phyloP scores from a whole-genome alignment of 2,113 vertebrate genomes.

The Propithecus coquereli region DNA sequence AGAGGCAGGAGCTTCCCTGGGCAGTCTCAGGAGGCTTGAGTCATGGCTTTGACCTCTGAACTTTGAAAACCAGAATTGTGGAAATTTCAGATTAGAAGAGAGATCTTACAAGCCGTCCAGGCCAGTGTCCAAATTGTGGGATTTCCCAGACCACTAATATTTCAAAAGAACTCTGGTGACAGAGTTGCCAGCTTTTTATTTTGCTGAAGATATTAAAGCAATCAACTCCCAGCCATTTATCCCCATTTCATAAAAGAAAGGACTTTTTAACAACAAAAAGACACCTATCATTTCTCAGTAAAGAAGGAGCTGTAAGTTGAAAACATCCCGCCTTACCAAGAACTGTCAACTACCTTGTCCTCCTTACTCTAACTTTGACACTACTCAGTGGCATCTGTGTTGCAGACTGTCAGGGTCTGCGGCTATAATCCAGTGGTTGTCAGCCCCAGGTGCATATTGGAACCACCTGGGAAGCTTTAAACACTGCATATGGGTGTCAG shows the following conservation, averaged over 20 bases:
- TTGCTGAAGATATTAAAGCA: not conserved
- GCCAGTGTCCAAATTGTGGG: not conserved
- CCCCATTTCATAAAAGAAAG: constrained; percentile 1
- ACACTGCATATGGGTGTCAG: not conserved
- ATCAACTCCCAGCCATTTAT: not conserved
- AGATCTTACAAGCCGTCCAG: not conserved
- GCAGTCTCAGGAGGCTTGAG: not conserved
- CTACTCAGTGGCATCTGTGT: not conserved
- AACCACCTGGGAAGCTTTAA: not conserved
- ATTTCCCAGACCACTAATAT: constrained; percentile 18
- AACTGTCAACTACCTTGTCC: not conserved
- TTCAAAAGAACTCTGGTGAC: not conserved
- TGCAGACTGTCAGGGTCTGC: not conserved
- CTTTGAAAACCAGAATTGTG: constrained; percentile 5
- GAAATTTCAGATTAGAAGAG: constrained; percentile 22
- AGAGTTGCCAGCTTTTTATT: constrained; percentile 28
- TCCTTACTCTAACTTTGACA: not conserved
- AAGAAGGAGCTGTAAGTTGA: not conserved
- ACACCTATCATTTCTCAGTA: not conserved
- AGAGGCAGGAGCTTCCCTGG: not conserved
- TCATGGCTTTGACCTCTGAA: not conserved
- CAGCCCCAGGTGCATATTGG: not conserved
- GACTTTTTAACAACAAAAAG: constrained; percentile 4
- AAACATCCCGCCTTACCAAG: not conserved
- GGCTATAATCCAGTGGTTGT: not conserved